Evolutionary conservation across 1,140 invertebrate genomes (phyloP).

Genomic region (Brachionus plicatilis): DNA sequence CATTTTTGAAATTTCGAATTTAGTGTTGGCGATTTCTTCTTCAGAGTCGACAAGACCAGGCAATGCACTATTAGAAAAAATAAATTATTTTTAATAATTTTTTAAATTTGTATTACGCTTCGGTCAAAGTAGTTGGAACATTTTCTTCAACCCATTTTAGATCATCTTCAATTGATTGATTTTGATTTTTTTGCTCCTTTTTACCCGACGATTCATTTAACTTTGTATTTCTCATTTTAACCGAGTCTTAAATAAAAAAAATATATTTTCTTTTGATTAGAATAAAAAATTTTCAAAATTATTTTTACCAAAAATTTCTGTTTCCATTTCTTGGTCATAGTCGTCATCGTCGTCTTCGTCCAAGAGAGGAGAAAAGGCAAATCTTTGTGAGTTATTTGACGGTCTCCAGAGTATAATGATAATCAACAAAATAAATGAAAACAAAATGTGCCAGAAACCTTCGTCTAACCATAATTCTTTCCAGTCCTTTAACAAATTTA

Average conservation of each 20-base stretch:
- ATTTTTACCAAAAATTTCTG: slow-evolving; percentile 41
- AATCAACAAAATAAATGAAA: slow-evolving; percentile 75
- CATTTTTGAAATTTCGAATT: slow-evolving; percentile 86
- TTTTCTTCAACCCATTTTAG: slow-evolving; percentile 86
- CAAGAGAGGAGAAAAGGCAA: slow-evolving; percentile 82
- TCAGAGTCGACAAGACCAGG: slow-evolving; percentile 75
- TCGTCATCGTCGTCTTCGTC: slow-evolving; percentile 72
- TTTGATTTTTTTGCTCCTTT: slow-evolving; percentile 42
- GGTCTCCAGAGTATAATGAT: slow-evolving; percentile 92
- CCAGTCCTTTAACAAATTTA: slow-evolving; percentile 66
- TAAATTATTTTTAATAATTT: not conserved
- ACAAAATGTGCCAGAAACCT: slow-evolving; percentile 86
- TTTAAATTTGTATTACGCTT: slow-evolving; percentile 58
- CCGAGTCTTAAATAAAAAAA: slow-evolving; percentile 13
- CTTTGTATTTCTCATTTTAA: slow-evolving; percentile 33
- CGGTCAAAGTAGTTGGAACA: slow-evolving; percentile 69
- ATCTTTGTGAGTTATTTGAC: slow-evolving; percentile 86
- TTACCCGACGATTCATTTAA: not conserved
- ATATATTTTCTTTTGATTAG: not conserved
- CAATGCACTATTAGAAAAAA: slow-evolving; percentile 60
- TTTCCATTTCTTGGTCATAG: slow-evolving; percentile 46
- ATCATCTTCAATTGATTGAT: slow-evolving; percentile 65
- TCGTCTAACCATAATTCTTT: slow-evolving; percentile 77
- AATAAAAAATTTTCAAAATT: not conserved
- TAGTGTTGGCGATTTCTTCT: slow-evolving; percentile 78